phyloP scores from a whole-genome alignment of 2,888 invertebrate genomes.

The Drepana falcataria region DNA sequence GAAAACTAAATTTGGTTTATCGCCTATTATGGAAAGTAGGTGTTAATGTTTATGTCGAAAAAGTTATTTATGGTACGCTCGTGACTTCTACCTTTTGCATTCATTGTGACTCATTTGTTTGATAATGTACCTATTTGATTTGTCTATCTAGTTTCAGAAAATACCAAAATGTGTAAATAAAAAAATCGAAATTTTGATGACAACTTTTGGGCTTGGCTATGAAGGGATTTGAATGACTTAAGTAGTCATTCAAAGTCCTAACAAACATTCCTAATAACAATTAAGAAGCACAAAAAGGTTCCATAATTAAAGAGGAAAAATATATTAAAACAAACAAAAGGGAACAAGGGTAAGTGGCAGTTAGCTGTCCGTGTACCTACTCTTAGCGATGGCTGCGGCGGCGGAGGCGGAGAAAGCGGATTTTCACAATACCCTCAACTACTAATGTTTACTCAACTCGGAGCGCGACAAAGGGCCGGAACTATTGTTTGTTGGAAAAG shows the following conservation, averaged over 20 bases:
- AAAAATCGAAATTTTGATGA: neutral
- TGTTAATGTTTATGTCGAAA: slow-evolving; percentile 75
- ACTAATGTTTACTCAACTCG: slow-evolving; percentile 76
- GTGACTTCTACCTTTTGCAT: slow-evolving; percentile 64
- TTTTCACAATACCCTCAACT: slow-evolving; percentile 62
- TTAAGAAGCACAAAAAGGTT: neutral
- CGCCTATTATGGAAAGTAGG: slow-evolving; percentile 78
- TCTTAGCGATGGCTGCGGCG: slow-evolving; percentile 36
- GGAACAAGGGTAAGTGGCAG: slow-evolving; percentile 61
- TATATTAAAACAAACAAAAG: slow-evolving; percentile 55
- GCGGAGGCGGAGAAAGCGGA: slow-evolving; percentile 18
- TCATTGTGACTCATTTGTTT: slow-evolving; percentile 4
- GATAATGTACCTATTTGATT: neutral
- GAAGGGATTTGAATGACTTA: too few relatives aligned
- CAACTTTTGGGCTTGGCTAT: neutral
- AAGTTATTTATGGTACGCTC: slow-evolving; percentile 68
- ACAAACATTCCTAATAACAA: too few relatives aligned
- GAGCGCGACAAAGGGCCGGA: slow-evolving; percentile 75
- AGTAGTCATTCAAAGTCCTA: too few relatives aligned
- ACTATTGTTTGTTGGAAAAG: slow-evolving; percentile 78
- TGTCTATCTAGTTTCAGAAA: too few relatives aligned
- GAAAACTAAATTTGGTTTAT: slow-evolving; percentile 79
- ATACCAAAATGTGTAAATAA: too few relatives aligned
- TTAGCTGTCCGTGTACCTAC: slow-evolving; percentile 59
- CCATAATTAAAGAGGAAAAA: slow-evolving; percentile 39